phyloP scores from a whole-genome alignment of 1,140 invertebrate species.

The Nasonia vitripennis region DNA sequence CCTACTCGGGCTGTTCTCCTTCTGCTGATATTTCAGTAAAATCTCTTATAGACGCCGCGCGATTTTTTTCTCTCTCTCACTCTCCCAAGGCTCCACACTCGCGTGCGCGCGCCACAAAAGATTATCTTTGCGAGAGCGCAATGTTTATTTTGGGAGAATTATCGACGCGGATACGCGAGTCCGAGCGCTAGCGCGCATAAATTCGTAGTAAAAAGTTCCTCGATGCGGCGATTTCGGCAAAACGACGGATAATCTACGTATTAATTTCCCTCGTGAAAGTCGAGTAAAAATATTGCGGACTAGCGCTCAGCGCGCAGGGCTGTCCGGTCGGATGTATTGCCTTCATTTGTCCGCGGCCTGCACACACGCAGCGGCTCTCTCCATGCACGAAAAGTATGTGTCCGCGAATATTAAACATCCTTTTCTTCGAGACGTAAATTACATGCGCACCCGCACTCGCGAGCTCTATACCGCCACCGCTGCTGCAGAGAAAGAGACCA shows the following conservation, averaged over 20 bases:
- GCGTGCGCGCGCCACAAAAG: neutral
- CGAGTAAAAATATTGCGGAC: constrained; percentile 47
- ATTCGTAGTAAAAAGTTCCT: constrained; percentile 18
- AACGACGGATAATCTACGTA: constrained; percentile 46
- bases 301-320: neutral
- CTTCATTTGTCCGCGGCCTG: constrained; percentile 38
- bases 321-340: constrained; percentile 25
- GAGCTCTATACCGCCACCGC: neutral
- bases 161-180: neutral
- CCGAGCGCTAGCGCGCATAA: neutral
- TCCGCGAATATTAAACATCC: constrained; percentile 56
- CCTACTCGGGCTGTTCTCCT: neutral
- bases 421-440: constrained; percentile 61
- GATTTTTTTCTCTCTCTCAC: neutral
- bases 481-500: constrained; percentile 28
- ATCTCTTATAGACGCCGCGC: neutral
- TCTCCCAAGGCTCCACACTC: neutral
- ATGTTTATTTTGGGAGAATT: constrained; percentile 16
- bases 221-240: neutral
- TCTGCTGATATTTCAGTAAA: constrained; percentile 34
- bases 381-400: constrained; percentile 29
- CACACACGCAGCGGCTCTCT: too few species aligned
- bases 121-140: constrained; percentile 15
- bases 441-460: constrained; percentile 40
- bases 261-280: constrained; percentile 42